Base-by-base conservation (phyloP, 1,140 invertebrate genomes). In the Cheumatopsyche charites region DNA sequence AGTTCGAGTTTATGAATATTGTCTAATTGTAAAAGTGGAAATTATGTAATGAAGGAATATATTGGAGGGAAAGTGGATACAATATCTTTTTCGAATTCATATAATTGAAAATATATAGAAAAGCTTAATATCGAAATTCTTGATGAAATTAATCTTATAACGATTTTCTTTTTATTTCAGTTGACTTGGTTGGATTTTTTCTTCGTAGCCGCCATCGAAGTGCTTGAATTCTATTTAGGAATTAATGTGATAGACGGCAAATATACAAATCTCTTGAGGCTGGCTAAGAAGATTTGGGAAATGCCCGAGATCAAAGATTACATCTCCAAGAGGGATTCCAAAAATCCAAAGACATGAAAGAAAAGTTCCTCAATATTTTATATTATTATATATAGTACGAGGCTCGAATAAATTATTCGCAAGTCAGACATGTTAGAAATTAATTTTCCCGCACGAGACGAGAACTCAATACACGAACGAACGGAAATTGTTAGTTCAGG, bases 151-250 rank as follows among this genome's bases (percentile, higher is more conserved):
- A n/a, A n/a, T n/a, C n/a, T n/a, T n/a, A n/a, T n/a, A n/a, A n/a
- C n/a, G n/a, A n/a, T n/a, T n/a, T n/a, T n/a, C n/a, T n/a, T n/a
- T n/a, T n/a, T n/a, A n/a, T 81, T 47, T n/a, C 73, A 81, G 82
- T 43, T 84, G 49, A 78, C 77, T 17, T 84, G 82, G 82, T 78
- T 79, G 25, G 82, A 84, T 67, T 82, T 84, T 68, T 74, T 82
- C 11, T 78, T 84, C 0, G 77, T 82, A 0, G 81, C 79, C 3
- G 78, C 80, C 21, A 72, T 82, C 0, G 82, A 84, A 70, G 76
- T 79, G 0, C 62, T 77, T 5, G 78, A 80, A 70, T 63, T 79
- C 4, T 79, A 81, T 73, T 67, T 82, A 0, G 78, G 77, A 0
- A 67, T 58, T 3, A 76, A 78, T 13, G 74, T 83, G 2, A 45